Percentiles rank a stretch among this genome's conserved stretches.
phyloP scores from a whole-genome alignment of 2,113 vertebrate genomes.

The Panthera leo region DNA sequence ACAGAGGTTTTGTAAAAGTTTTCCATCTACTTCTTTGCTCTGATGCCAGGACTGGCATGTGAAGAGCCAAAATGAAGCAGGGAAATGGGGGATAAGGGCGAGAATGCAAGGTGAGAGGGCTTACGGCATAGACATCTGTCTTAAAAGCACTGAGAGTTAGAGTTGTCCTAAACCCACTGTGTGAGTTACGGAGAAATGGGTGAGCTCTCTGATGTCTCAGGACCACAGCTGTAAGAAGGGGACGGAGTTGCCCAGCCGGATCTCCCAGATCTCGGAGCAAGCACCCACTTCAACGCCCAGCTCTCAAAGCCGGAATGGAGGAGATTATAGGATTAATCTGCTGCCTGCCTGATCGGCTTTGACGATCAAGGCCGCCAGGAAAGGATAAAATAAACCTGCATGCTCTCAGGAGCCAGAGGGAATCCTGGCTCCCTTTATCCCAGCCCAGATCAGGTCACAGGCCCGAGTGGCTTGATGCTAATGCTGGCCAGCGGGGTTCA shows the following conservation, averaged over 20 bases:
- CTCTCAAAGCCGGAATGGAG: not conserved
- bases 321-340: not conserved
- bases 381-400: not conserved
- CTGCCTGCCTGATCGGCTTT: not conserved
- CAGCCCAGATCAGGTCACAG: not conserved
- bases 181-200: not conserved
- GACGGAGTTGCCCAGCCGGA: not conserved
- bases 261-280: not conserved
- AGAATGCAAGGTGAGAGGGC: not conserved
- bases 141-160: not conserved
- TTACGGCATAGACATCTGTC: not conserved
- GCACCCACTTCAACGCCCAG: not conserved
- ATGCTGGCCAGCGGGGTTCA: not conserved
- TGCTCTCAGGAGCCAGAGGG: not conserved
- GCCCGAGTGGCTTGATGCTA: not conserved
- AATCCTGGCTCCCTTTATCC: not conserved
- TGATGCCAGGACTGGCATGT: not conserved
- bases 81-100: not conserved
- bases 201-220: not conserved
- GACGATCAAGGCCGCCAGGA: not conserved
- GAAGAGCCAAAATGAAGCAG: not conserved
- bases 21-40: not conserved
- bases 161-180: no score
- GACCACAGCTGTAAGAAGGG: not conserved
- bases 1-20: not conserved